A percentile compares a stretch with the other conserved stretches of the same genome.
Conservation (phyloP, 2,888 invertebrate genomes). For the Lomographa bimaculata region DNA sequence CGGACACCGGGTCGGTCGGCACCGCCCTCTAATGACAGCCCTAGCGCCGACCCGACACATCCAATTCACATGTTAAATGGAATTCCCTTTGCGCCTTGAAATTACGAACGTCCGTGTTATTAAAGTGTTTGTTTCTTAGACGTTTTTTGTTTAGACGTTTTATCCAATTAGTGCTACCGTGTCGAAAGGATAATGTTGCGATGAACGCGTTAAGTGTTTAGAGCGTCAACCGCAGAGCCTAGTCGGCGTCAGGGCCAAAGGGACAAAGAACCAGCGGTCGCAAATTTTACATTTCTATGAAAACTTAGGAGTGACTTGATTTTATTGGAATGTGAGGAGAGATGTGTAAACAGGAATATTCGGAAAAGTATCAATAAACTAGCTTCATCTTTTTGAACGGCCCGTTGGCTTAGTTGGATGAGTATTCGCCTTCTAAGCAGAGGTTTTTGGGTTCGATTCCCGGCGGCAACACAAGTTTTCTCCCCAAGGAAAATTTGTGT, state of each 20-base stretch:
- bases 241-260: constrained; percentile 45
- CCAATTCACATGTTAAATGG: constrained; percentile 83
- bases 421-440: too few relatives aligned
- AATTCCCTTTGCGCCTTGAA: constrained; percentile 76
- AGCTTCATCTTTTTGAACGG: too few relatives aligned
- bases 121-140: constrained; percentile 80
- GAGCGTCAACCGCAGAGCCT: constrained; percentile 73
- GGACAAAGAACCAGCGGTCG: constrained; percentile 34
- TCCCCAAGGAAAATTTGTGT: too few relatives aligned
- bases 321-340: too few relatives aligned
- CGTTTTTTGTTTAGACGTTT: constrained; percentile 74
- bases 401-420: too few relatives aligned
- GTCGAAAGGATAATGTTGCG: constrained; percentile 82
- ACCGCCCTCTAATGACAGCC: constrained; percentile 65
- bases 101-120: constrained; percentile 73
- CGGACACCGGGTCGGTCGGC: constrained; percentile 26
- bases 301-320: too few relatives aligned
- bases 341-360: too few relatives aligned
- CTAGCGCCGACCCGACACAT: constrained; percentile 69
- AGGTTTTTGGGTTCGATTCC: too few relatives aligned
- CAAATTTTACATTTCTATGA: too few relatives aligned
- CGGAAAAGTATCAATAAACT: too few relatives aligned
- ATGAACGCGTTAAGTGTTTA: constrained; percentile 74
- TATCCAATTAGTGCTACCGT: constrained; percentile 84
- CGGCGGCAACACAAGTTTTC: too few relatives aligned